These are phyloP conservation scores for Alentia gelatinosa DNA, from an alignment of 2,888 invertebrate species.

Conservation along the genomic window DNA sequence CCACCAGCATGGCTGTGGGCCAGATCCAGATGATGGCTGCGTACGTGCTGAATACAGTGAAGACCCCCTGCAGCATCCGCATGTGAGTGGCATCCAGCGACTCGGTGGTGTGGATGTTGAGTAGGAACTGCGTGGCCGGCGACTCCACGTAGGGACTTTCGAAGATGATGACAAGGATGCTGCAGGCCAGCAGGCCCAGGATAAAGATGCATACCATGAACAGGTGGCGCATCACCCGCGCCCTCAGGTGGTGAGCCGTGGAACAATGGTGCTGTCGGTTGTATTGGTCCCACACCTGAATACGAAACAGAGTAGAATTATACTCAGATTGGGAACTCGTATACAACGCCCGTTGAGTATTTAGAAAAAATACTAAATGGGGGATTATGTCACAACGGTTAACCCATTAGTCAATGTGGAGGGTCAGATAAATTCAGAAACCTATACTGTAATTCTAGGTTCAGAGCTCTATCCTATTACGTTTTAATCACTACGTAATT, in stretches of 20 bases:
- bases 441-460: too few relatives aligned
- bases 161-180: slow-evolving; percentile 24
- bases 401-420: too few relatives aligned
- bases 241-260: not conserved
- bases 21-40: slow-evolving; percentile 37
- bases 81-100: not conserved
- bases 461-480: too few relatives aligned
- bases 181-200: not conserved
- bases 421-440: too few relatives aligned
- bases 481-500: too few relatives aligned
- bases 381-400: too few relatives aligned
- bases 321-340: too few relatives aligned
- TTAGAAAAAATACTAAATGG: too few relatives aligned
- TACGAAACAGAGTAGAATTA: too few relatives aligned
- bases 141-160: slow-evolving; percentile 13
- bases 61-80: slow-evolving; percentile 8
- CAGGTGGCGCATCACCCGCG: not conserved
- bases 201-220: not conserved
- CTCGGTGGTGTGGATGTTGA: not conserved
- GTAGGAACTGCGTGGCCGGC: not conserved
- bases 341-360: too few relatives aligned
- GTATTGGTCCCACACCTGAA: slow-evolving; percentile 25
- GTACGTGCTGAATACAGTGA: slow-evolving; percentile 7
- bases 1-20: not conserved
- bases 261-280: slow-evolving; percentile 33